Conservation (phyloP, 2,888 invertebrate genomes). For the Trichopria drosophilae region DNA sequence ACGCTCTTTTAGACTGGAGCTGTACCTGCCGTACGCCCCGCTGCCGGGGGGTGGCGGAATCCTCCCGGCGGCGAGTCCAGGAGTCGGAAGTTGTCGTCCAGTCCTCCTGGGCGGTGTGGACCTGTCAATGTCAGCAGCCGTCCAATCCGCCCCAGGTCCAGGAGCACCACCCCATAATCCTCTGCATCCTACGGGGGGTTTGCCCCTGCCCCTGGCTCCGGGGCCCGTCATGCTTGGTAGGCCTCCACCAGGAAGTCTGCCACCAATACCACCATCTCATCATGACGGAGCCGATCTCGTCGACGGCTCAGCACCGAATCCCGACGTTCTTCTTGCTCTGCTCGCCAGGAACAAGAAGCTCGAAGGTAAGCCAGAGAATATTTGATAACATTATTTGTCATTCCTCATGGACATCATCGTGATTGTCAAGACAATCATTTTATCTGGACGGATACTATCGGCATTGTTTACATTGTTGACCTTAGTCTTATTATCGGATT, state of each 20-base stretch:
- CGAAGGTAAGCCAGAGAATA: slow-evolving; percentile 75
- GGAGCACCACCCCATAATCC: slow-evolving; percentile 52
- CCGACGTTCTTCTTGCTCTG: slow-evolving; percentile 81
- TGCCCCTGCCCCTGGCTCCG: slow-evolving; percentile 56
- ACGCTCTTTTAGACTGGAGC: slow-evolving; percentile 59
- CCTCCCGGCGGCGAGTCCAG: slow-evolving; percentile 56
- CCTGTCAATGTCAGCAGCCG: slow-evolving; percentile 58
- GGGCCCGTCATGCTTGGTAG: too few relatives aligned
- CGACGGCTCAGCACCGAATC: slow-evolving; percentile 70
- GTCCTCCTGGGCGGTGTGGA: slow-evolving; percentile 56
- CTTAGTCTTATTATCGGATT: too few relatives aligned
- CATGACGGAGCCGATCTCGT: slow-evolving; percentile 39
- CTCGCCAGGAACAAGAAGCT: slow-evolving; percentile 84
- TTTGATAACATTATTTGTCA: too few relatives aligned
- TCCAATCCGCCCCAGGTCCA: slow-evolving; percentile 48
- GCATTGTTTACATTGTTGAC: too few relatives aligned
- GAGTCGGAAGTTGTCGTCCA: slow-evolving; percentile 49
- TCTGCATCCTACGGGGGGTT: neutral
- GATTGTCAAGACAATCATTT: too few relatives aligned
- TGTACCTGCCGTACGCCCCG: slow-evolving; percentile 58
- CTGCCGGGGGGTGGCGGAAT: slow-evolving; percentile 57
- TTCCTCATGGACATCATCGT: too few relatives aligned
- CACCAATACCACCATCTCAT: slow-evolving; percentile 34
- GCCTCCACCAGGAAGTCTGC: too few relatives aligned
- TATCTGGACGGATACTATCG: too few relatives aligned